A percentile compares a stretch with the other conserved stretches of the same genome.
Evolutionary conservation across 2,797 vertebrate species (phyloP).

Genomic region (Arrhamphus sclerolepis): DNA sequence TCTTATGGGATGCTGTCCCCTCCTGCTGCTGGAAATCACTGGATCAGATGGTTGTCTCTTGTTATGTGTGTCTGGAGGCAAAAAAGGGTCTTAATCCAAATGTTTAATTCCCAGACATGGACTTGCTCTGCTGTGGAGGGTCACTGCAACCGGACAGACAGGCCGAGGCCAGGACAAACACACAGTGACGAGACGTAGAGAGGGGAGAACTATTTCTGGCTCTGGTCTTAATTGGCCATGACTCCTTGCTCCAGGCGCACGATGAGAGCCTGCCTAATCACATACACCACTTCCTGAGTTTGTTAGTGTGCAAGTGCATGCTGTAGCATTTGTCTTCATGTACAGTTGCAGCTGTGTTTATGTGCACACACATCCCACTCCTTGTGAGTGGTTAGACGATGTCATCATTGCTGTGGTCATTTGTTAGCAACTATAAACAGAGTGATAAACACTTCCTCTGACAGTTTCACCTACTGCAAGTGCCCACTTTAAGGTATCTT

Average conservation of each 20-base stretch:
- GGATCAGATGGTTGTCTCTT: constrained; percentile 52
- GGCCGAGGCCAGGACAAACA: constrained; percentile 66
- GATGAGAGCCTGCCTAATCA: constrained; percentile 69
- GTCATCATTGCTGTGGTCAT: constrained; percentile 19
- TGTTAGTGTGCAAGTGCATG: constrained; percentile 31
- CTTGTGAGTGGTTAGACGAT: constrained; percentile 12
- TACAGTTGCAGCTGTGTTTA: constrained; percentile 47
- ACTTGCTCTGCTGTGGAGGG: constrained; percentile 61
- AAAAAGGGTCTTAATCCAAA: constrained; percentile 70
- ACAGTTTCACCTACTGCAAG: constrained; percentile 19
- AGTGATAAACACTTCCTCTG: constrained; percentile 47
- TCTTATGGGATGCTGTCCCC: constrained; percentile 72
- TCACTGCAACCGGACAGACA: constrained; percentile 70
- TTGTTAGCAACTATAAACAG: constrained; percentile 27
- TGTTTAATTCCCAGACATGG: constrained; percentile 68
- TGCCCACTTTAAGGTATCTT: constrained; percentile 36
- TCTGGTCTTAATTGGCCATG: constrained; percentile 78
- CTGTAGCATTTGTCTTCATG: constrained; percentile 24
- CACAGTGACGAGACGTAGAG: constrained; percentile 37
- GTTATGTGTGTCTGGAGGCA: constrained; percentile 36
- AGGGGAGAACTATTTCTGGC: constrained; percentile 76
- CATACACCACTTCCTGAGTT: constrained; percentile 71
- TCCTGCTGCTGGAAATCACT: constrained; percentile 69
- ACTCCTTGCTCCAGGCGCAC: constrained; percentile 69
- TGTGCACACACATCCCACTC: neutral